Base-by-base conservation (phyloP, 2,888 invertebrate genomes). In the Hymenopus coronatus region DNA sequence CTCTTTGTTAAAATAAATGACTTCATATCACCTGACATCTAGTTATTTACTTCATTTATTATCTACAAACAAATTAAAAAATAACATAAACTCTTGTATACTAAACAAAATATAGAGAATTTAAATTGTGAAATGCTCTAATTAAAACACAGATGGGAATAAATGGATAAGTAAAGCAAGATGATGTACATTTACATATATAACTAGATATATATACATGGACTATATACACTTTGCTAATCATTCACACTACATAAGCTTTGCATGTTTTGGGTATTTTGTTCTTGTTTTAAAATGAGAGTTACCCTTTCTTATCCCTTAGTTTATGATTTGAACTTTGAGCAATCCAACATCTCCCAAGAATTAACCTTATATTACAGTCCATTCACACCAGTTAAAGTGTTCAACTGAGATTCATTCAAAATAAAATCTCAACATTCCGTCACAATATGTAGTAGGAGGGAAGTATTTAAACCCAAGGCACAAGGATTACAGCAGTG, bases 301-400 rank as follows among this genome's bases (percentile, higher is more conserved):
- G 25, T 84, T 84, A 85, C 54, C n/a, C 46, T 27, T 15, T 27
- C 46, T 40, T 85, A 28, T 40, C 27, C 85, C 54, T 27, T n/a
- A n/a, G 9, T 28, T 46, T 85, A 54, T 83, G 83, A 54, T 89
- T 89, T 89, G 89, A 89, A 89, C 89, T 88, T 89, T 89, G 89
- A 89, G 89, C 89, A 89, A 84, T 84, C 88, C 89, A 82, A 87
- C 89, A 88, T 87, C 84, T 84, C 89, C 82, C 33, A 87, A 33
- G 28, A 28, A 40, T 40, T 40, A 83, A 83, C 83, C 40, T 84
- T 85, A 70, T 70, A 70, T 6, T 81, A 88, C 15, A n/a, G 30
- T 40, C 81, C 82, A 28, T 83, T 84, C 86, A 54, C 54, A 83
- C 70, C 27, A 85, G 25, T 33, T 40, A 27, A 84, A 46, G 46